A percentile compares a stretch with the other conserved stretches of the same genome.
Conservation (phyloP, 2,113 vertebrate genomes). For the Burhinus oedicnemus region DNA sequence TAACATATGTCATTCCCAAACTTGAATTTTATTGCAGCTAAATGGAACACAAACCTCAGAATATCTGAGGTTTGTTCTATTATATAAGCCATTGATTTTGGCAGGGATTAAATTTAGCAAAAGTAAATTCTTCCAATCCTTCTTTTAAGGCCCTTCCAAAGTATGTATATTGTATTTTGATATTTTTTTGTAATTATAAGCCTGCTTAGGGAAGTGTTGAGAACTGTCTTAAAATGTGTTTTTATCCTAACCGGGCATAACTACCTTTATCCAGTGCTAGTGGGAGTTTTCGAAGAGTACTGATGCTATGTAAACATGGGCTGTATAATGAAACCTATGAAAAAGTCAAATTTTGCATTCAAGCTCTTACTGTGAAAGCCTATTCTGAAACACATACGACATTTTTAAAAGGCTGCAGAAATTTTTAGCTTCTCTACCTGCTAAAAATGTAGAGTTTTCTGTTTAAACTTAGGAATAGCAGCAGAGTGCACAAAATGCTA, state of each 20-base stretch:
- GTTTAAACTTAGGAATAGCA: not conserved
- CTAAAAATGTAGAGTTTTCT: not conserved
- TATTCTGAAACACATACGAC: not conserved
- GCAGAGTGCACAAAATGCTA: not conserved
- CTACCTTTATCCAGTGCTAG: not conserved
- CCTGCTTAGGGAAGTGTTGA: not conserved
- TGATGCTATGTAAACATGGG: not conserved
- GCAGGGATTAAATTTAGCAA: not conserved
- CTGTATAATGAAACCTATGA: not conserved
- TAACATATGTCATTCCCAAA: not conserved
- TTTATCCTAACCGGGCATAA: not conserved
- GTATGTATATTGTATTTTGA: not conserved
- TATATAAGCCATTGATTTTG: not conserved
- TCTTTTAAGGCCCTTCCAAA: not conserved
- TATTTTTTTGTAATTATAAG: not conserved
- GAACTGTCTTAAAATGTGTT: not conserved
- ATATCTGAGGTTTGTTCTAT: not conserved
- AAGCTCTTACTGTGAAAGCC: not conserved
- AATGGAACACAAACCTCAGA: not conserved
- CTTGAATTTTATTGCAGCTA: not conserved
- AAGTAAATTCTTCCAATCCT: not conserved
- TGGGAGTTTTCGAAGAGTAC: not conserved
- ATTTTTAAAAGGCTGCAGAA: not conserved
- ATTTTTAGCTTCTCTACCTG: not conserved
- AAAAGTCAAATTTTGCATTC: not conserved